Evolutionary conservation across 2,113 vertebrate genomes (phyloP), one percentile per base, ranked within the genome.

Genomic region (Erythrocercus mccallii): DNA sequence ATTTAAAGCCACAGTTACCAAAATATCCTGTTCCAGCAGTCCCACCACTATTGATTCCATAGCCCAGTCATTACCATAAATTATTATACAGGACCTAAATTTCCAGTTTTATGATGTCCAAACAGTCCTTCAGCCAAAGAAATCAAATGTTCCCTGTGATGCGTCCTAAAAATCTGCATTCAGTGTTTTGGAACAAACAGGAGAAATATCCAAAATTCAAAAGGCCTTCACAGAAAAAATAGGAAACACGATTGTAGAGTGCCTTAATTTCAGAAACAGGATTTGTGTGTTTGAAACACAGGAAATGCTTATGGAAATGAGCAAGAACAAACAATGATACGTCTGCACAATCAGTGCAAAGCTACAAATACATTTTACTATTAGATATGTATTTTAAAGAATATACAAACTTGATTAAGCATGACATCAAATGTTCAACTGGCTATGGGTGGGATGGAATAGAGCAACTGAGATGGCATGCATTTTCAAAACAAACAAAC

Each of bases 81-180:
- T 93, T 88, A 73, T 81, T 86, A 53, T 50, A 90, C 72, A 71
- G 64, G 56, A 83, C 25, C 60, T 94, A 93, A 94, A 96, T 69
- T 94, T 86, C 37, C 51, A 82, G 73, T 76, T 48, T 92, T 44
- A 77, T 60, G 28, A 86, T 88, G 79, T 84, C 82, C 82, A 91
- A 94, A 91, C 28, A 90, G 60, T 56, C 50, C 76, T 60, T n/a
- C 56, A 86, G 66, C 61, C 61, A 84, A 54, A 79, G 38, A 92
- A 94, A 92, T 80, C 48, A 82, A 88, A 74, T 66, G 44, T 77
- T 90, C 50, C 68, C 79, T 86, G 42, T 2, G 1, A 51, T 54
- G 28, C n/a, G n/a, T 44, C 76, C 53, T 86, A 86, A 88, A 81
- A 94, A 86, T 79, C 66, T 86, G 35, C 50, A 71, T 35, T 62